Evolutionary conservation across 2,113 vertebrate species (phyloP), one percentile per base, ranked within the genome.

Genomic region (Dasyprocta punctata): DNA sequence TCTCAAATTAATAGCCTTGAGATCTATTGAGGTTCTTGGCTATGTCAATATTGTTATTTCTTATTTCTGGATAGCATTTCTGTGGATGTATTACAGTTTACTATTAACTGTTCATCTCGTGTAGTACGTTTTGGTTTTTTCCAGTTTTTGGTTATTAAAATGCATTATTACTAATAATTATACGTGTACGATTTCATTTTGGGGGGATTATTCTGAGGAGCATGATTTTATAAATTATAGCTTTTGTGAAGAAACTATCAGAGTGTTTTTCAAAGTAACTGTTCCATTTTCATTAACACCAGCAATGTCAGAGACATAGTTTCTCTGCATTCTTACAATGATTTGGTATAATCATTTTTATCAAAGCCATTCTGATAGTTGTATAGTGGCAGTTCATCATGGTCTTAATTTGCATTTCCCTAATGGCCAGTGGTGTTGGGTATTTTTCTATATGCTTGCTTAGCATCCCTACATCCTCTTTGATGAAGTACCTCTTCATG

Each of bases 81-180:
- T 17, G 24, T 90, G 56, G 69, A 30, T 97, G 17, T 89, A 56
- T 58, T 96, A 73, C 20, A 71, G 7, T 86, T 90, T 60, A 44
- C 44, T 49, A n/a, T 77, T 93, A 94, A 71, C 67, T 26, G 3
- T 75, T 89, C 60, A 92, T 61, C 36, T 94, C 3, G 75, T 90
- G 20, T 56, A 54, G 41, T 47, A 69, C 41, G 54, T 93, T 92
- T 95, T 89, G 36, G 10, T 86, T 93, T 80, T 93, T 90, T 92
- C 30, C 24, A 49, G 69, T 63, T 95, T 94, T 73, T 19, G 81
- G 54, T 44, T 86, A n/a, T 90, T 86, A n/a, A 86, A 89, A 78
- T 96, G 94, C 84, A 10, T 36, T 92, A 19, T 41, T 94, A 1
- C 90, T 56, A 87, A 52, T 49, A 67, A 41, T 96, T 47, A 0